Evolutionary conservation across 53 echinoderm and acorn worm genomes (phyloP), one percentile per base, ranked within the genome.

Genomic region (Actinopyga echinites): DNA sequence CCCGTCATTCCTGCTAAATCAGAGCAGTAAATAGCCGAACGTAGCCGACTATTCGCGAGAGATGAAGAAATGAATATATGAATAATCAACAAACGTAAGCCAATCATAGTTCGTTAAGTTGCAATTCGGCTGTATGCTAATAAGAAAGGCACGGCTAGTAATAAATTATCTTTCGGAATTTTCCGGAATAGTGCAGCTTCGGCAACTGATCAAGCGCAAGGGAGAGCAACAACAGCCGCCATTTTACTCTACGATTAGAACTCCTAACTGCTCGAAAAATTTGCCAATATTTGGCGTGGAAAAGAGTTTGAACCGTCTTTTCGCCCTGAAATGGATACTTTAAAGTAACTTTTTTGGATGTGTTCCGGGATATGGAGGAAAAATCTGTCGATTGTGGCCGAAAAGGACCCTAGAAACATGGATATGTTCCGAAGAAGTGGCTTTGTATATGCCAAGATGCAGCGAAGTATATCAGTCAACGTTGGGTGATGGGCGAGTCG

Each of bases 191-290:
- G 92, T 92, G 83, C 90, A 86, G 95, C 88, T 90, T 99, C 91
- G 89, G 91, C 86, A 89, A 85, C 95, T 92, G 95, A 95, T 95
- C 99, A 99, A 95, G 95, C 94, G 95, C 92, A 95, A 71, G 92
- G 92, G 94, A 94, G 91, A 90, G 93, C 92, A 94, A 95, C 99
- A 99, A 99, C 99, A 99, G 99, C 99, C 99, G 99, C 99, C 99
- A 99, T 99, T 95, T 99, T 99, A 89, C 85, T 87, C 58, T 62
- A 83, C 74, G 61, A 89, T 90, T 91, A 85, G 87, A 89, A 87
- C 84, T 91, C 90, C 91, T 89, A 83, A 89, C 93, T 93, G 91
- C 88, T 86, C 84, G 90, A 69, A 79, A 82, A 91, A 93, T 87
- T 79, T 57, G 66, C 78, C 81, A 74, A 87, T 91, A 89, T 93